phyloP scores from a whole-genome alignment of 2,113 vertebrate species.

The Mustela nigripes region DNA sequence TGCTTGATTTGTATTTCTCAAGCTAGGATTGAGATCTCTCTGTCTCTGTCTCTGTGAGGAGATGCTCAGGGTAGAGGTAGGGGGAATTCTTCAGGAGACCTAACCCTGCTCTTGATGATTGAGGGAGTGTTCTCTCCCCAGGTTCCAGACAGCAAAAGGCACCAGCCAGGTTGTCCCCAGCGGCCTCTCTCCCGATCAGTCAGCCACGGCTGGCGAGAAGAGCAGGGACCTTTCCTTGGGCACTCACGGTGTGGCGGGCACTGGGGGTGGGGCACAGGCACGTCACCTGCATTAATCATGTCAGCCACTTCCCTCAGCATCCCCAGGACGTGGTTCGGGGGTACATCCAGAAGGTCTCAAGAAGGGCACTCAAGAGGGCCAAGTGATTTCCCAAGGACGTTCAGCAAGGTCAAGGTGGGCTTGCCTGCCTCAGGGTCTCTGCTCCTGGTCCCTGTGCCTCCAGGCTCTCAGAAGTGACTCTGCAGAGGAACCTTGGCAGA shows the following conservation, averaged over 20 bases:
- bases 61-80: not conserved
- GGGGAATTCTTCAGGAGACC: not conserved
- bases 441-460: not conserved
- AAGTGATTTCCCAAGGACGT: not conserved
- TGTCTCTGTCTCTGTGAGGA: not conserved
- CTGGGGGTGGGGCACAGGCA: accelerated
- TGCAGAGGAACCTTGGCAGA: not conserved
- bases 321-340: not conserved
- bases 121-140: not conserved
- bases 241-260: accelerated
- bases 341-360: not conserved
- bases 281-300: no score
- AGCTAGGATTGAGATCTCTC: not conserved
- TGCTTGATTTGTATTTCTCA: not conserved
- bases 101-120: not conserved
- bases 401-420: accelerated
- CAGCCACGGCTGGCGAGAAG: accelerated
- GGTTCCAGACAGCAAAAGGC: not conserved
- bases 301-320: not conserved
- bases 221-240: no score
- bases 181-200: not conserved
- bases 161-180: not conserved
- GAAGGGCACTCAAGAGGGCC: not conserved
- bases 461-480: not conserved
- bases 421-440: not conserved